phyloP scores from a whole-genome alignment of 2,797 vertebrate species.

The Sarcoramphus papa region DNA sequence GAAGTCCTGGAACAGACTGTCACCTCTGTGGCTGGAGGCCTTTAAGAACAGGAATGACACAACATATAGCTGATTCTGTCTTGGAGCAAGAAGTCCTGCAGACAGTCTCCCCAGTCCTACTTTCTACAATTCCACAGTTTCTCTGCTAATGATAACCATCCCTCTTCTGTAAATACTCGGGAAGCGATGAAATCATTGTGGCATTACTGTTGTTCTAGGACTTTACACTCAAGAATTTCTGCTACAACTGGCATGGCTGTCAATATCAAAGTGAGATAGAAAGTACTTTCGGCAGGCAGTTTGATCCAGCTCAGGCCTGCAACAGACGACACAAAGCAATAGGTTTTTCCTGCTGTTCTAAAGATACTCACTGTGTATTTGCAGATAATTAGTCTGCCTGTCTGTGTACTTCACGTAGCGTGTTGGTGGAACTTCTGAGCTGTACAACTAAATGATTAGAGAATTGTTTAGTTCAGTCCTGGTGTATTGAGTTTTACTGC shows the following conservation, averaged over 20 bases:
- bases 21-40: background rate
- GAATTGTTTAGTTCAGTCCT: background rate
- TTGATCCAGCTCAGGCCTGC: background rate
- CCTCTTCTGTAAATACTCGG: background rate
- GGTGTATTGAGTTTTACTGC: background rate
- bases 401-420: background rate
- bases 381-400: background rate
- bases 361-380: background rate
- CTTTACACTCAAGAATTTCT: background rate
- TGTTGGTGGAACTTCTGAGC: constrained; percentile 12
- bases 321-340: background rate
- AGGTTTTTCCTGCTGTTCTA: background rate
- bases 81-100: background rate
- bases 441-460: background rate
- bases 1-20: background rate
- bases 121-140: background rate
- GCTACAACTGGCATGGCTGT: background rate
- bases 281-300: background rate
- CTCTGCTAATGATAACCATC: background rate
- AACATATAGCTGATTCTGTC: background rate
- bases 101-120: background rate
- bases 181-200: background rate
- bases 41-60: background rate
- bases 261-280: constrained; percentile 5
- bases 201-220: background rate